These are phyloP conservation scores for Atrichornis clamosus DNA, from an alignment of 2,113 vertebrate genomes.

Conservation along the genomic window DNA sequence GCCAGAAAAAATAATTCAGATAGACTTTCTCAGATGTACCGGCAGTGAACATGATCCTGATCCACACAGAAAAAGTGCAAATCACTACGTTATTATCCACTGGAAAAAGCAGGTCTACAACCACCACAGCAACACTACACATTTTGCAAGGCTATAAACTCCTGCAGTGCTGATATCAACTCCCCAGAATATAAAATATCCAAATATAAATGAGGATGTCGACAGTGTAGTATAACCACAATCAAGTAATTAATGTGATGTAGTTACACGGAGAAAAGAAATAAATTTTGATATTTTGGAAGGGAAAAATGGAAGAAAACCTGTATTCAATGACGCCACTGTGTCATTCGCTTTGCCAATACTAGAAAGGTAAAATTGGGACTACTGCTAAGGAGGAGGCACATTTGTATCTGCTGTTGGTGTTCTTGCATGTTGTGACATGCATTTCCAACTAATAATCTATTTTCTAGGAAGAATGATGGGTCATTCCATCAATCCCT, in stretches of 20 bases:
- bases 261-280: neutral
- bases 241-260: neutral
- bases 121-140: neutral
- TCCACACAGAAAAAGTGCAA: neutral
- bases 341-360: neutral
- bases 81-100: neutral
- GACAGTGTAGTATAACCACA: neutral
- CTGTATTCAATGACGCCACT: neutral
- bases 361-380: neutral
- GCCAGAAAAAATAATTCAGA: neutral
- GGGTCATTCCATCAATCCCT: neutral
- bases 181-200: neutral
- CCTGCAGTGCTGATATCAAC: neutral
- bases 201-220: neutral
- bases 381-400: neutral
- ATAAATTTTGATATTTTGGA: neutral
- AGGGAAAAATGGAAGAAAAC: neutral
- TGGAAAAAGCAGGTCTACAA: neutral
- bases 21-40: neutral
- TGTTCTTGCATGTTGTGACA: neutral
- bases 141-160: neutral
- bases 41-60: fast-evolving
- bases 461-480: neutral
- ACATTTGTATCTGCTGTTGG: neutral
- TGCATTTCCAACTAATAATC: fast-evolving